These are phyloP conservation scores for Myotis davidii DNA, from an alignment of 2,113 vertebrate species.

Conservation along the genomic window DNA sequence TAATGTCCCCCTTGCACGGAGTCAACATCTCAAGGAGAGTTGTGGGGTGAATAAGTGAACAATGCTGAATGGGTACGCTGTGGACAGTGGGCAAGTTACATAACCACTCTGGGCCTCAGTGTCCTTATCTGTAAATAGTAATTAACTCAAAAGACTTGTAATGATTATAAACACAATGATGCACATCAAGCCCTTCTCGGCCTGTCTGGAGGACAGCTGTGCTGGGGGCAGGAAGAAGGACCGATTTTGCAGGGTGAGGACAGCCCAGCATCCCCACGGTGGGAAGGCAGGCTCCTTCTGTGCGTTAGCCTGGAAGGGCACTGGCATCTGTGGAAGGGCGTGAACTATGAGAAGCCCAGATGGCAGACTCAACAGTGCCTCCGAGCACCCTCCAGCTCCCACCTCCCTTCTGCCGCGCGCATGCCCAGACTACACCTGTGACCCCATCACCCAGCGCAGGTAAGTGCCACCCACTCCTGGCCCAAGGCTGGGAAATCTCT, in stretches of 20 bases:
- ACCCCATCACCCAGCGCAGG: background rate
- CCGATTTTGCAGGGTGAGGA: background rate
- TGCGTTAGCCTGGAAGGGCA: background rate
- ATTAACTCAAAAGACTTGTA: background rate
- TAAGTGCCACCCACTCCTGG: background rate
- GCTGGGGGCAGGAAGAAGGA: background rate
- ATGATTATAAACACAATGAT: background rate
- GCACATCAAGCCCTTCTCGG: background rate
- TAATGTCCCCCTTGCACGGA: background rate
- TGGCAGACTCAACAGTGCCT: background rate
- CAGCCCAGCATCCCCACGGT: background rate
- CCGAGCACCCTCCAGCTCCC: background rate
- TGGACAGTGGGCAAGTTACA: background rate
- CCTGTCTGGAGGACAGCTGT: background rate
- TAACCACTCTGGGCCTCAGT: background rate
- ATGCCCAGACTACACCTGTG: background rate
- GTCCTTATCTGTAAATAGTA: background rate
- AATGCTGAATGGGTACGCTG: background rate
- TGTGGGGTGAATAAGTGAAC: background rate
- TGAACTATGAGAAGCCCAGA: background rate
- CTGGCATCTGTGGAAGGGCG: background rate
- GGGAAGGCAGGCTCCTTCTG: background rate
- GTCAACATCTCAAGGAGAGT: background rate
- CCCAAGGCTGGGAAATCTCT: background rate
- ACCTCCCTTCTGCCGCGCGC: background rate